Evolutionary conservation across 1,140 invertebrate species (phyloP).

Genomic region (Penaeus vannamei): DNA sequence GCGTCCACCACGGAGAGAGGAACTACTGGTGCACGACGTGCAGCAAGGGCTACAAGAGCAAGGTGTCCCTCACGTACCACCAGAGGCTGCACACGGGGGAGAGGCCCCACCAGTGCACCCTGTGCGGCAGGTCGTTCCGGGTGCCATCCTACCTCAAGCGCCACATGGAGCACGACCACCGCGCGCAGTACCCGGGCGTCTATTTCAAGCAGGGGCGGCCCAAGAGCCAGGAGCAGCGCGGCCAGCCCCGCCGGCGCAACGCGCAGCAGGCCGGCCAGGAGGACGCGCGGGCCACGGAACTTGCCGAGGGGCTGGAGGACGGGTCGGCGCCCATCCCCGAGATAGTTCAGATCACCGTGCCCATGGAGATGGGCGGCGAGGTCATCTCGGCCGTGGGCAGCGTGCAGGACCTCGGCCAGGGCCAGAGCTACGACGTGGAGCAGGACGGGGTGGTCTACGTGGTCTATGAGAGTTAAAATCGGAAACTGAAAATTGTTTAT

Average conservation of each 20-base stretch:
- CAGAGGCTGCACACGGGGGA: slow-evolving; percentile 61
- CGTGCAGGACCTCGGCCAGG: slow-evolving; percentile 31
- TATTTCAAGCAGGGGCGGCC: slow-evolving; percentile 56
- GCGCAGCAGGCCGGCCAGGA: neutral
- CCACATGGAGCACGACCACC: slow-evolving; percentile 64
- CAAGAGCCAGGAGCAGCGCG: slow-evolving; percentile 49
- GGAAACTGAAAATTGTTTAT: too few species aligned
- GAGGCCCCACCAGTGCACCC: slow-evolving; percentile 58
- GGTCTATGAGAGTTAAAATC: slow-evolving; percentile 47
- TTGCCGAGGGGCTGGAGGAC: neutral
- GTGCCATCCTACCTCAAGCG: slow-evolving; percentile 59
- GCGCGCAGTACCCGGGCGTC: slow-evolving; percentile 52
- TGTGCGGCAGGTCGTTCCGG: slow-evolving; percentile 58
- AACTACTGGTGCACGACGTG: slow-evolving; percentile 63
- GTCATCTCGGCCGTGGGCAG: slow-evolving; percentile 48
- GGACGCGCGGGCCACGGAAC: neutral
- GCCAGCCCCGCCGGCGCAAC: slow-evolving; percentile 26
- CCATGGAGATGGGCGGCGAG: slow-evolving; percentile 58
- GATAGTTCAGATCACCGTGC: slow-evolving; percentile 57
- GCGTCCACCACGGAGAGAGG: slow-evolving; percentile 58
- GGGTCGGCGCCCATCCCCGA: slow-evolving; percentile 39
- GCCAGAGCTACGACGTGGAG: slow-evolving; percentile 30
- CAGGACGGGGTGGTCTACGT: slow-evolving; percentile 55
- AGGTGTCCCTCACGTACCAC: slow-evolving; percentile 63
- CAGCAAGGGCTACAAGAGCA: slow-evolving; percentile 63